Percentiles rank a stretch among this genome's conserved stretches.
Evolutionary conservation across 2,797 vertebrate species (phyloP).

Genomic region (Prionace glauca): DNA sequence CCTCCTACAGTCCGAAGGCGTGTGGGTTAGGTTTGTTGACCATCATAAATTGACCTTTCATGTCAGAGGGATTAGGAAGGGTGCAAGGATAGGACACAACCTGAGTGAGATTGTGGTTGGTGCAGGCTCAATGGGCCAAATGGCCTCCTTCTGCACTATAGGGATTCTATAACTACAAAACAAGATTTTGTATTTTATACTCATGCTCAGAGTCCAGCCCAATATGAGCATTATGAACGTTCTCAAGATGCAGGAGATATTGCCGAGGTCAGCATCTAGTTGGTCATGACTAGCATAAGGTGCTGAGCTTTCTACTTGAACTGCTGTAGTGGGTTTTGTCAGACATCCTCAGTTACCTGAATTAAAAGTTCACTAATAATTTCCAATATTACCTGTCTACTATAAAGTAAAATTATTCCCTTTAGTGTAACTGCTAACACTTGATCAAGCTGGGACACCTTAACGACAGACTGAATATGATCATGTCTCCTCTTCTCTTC

Average conservation of each 20-base stretch:
- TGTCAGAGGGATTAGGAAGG: no score
- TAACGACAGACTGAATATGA: slow-evolving; percentile 54
- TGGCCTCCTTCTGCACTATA: no score
- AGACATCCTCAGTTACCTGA: background rate
- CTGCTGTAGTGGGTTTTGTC: background rate
- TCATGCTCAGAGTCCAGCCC: background rate
- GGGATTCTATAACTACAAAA: background rate
- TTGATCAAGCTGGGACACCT: slow-evolving; percentile 54
- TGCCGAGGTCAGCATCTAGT: background rate
- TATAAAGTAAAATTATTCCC: slow-evolving; percentile 57
- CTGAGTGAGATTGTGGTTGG: no score
- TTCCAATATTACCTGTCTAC: slow-evolving; percentile 53
- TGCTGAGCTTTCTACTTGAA: background rate
- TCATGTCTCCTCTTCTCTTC: slow-evolving; percentile 54
- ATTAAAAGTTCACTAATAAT: background rate
- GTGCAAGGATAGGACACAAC: no score
- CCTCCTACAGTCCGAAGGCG: no score
- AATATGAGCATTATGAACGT: background rate
- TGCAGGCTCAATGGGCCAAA: no score
- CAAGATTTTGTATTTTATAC: background rate
- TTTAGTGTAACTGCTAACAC: slow-evolving; percentile 56
- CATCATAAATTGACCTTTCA: no score
- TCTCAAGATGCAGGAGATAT: background rate
- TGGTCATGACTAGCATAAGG: background rate
- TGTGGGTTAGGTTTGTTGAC: no score